phyloP scores from a whole-genome alignment of 2,113 vertebrate genomes.

The Cinclus cinclus region DNA sequence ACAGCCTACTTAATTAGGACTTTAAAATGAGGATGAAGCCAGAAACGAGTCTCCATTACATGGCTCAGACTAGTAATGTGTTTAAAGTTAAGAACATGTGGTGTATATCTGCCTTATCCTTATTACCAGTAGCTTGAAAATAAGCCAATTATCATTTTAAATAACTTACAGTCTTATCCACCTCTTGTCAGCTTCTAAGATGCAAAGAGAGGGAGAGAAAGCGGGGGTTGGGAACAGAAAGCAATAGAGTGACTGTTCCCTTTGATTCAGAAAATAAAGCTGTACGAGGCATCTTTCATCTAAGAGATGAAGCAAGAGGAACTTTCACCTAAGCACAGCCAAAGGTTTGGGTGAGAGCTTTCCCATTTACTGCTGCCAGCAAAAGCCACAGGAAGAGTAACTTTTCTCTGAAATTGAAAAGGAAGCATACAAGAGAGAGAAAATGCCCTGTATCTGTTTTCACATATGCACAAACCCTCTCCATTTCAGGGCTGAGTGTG shows the following conservation, averaged over 20 bases:
- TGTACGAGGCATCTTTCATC: neutral
- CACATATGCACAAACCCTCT: neutral
- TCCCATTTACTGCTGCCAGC: neutral
- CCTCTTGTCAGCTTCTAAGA: neutral
- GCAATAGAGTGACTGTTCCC: neutral
- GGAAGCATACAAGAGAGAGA: neutral
- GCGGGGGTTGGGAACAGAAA: no score
- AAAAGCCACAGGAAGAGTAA: neutral
- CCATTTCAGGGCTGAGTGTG: neutral
- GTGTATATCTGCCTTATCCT: neutral
- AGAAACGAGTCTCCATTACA: neutral
- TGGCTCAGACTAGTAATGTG: neutral
- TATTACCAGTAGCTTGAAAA: constrained; percentile 1
- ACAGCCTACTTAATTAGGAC: constrained; percentile 1
- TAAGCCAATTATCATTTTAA: constrained; percentile 30
- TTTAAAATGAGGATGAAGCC: neutral
- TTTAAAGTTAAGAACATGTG: neutral
- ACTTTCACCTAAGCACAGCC: neutral
- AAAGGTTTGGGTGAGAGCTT: constrained; percentile 11
- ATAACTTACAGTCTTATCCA: neutral
- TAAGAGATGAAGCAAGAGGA: neutral
- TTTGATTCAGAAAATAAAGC: neutral
- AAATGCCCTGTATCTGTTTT: neutral
- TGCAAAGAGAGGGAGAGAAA: neutral
- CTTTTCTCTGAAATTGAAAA: neutral